These are phyloP conservation scores for Chironomus riparius DNA, from an alignment of 2,888 invertebrate species.

Conservation along the genomic window DNA sequence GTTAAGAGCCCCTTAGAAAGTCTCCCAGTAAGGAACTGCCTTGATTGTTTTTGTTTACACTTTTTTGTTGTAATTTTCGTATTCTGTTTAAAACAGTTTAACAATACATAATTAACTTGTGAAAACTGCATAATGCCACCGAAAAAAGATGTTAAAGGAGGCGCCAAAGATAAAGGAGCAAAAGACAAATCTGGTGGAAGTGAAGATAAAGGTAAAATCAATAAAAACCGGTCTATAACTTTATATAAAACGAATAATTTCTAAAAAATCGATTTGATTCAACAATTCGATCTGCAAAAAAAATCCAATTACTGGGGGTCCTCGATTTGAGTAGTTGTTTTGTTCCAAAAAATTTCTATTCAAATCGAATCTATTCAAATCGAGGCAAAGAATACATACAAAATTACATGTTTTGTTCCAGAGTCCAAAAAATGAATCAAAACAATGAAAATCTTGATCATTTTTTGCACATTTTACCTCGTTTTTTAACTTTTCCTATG, in stretches of 20 bases:
- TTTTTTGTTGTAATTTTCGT: too few species aligned
- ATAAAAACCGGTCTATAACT: background rate
- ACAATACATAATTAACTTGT: too few species aligned
- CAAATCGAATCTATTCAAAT: too few species aligned
- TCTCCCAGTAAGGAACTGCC: background rate
- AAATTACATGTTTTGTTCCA: too few species aligned
- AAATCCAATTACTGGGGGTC: background rate
- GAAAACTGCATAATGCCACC: constrained; percentile 68
- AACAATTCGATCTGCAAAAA: background rate
- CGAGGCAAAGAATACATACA: too few species aligned
- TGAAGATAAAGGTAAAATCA: constrained; percentile 39
- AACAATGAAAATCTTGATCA: too few species aligned
- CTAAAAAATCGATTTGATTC: background rate
- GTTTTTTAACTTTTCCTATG: too few species aligned
- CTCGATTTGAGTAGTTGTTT: too few species aligned
- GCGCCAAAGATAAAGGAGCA: constrained; percentile 44
- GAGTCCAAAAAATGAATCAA: too few species aligned
- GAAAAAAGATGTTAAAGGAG: constrained; percentile 57
- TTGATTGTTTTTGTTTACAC: constrained; percentile 22
- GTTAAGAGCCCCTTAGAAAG: background rate
- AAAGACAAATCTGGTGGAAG: constrained; percentile 38
- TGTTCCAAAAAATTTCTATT: too few species aligned
- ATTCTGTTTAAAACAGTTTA: too few species aligned
- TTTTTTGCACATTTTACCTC: too few species aligned
- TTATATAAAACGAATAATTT: background rate